Evolutionary conservation across 1,140 invertebrate genomes (phyloP), one percentile per base, ranked within the genome.

Genomic region (Pseudomyrmex flavicornis): DNA sequence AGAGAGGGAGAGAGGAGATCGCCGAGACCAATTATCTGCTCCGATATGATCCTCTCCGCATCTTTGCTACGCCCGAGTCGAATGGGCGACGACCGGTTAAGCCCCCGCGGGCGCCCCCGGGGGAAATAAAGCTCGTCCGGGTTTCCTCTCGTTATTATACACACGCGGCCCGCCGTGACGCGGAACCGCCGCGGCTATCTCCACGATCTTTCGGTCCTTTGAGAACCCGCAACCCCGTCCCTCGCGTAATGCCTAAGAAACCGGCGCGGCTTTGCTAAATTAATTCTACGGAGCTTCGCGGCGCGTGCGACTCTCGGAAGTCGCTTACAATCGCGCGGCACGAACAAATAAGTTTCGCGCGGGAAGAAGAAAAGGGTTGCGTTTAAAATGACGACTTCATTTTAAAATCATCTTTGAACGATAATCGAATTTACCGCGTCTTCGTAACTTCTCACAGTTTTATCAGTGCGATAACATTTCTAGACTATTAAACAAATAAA

Each of bases 111-210:
- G 89, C 82, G 76, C 80, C 85, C 91, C 92, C 91, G 59, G 86
- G 93, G 93, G 92, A 93, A 93, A 93, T 93, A 93, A 93, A 93
- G 91, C 87, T 85, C 83, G 85, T 77, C 83, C 83, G 85, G 93
- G 92, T 93, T 93, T 93, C 92, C 90, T 92, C 91, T 93, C 90
- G 92, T 93, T 93, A 92, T 93, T 92, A 93, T 93, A 93, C 87
- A 93, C 92, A 92, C 90, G 89, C 88, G 82, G 35, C 35, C 89
- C 17, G 17, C 82, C 77, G 83, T 72, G 35, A 35, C 68, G 83
- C 65, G 86, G 82, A 84, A 76, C 58, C 72, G 48, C 82, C 72
- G 48, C 82, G 59, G 35, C 65, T 80, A 80, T 80, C 76, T 80
- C 50, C 61, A 56, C 66, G 76, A 80, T 80, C 76, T 80, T 80